Conservation (phyloP, 2,797 vertebrate species). For the Tachyglossus aculeatus region DNA sequence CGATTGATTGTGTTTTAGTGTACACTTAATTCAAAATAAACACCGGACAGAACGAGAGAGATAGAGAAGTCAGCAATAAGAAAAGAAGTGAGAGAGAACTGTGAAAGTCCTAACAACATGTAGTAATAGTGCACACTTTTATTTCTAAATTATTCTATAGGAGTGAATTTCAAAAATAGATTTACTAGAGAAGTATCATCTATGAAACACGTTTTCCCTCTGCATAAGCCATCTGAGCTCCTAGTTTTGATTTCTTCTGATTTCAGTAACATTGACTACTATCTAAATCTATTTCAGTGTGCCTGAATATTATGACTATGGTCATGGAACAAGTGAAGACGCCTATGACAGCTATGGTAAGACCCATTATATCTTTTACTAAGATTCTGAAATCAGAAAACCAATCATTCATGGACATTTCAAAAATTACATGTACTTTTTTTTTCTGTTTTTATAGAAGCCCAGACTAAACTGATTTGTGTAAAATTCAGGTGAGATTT, state of each 20-base stretch:
- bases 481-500: constrained; percentile 55
- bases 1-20: constrained; percentile 1
- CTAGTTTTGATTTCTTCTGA: constrained; percentile 22
- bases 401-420: constrained; percentile 56
- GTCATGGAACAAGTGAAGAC: constrained; percentile 89
- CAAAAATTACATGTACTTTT: constrained; percentile 55
- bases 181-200: not conserved
- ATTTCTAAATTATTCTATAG: constrained; percentile 13
- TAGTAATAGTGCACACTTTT: constrained; percentile 4
- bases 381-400: constrained; percentile 55
- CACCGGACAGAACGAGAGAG: constrained; percentile 1
- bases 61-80: not conserved
- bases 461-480: constrained; percentile 55
- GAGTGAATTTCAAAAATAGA: constrained; percentile 4
- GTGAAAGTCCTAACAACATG: not conserved
- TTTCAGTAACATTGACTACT: constrained; percentile 59
- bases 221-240: constrained; percentile 23
- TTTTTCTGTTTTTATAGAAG: constrained; percentile 50
- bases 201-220: constrained; percentile 19
- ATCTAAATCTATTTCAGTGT: constrained; percentile 80
- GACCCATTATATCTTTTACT: constrained; percentile 65
- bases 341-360: constrained; percentile 96
- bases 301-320: constrained; percentile 96
- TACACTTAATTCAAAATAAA: constrained; percentile 28
- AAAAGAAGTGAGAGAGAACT: not conserved